Percentiles rank a stretch among this genome's conserved stretches.
phyloP scores from a whole-genome alignment of 2,113 vertebrate species.

The Lagopus leucura region DNA sequence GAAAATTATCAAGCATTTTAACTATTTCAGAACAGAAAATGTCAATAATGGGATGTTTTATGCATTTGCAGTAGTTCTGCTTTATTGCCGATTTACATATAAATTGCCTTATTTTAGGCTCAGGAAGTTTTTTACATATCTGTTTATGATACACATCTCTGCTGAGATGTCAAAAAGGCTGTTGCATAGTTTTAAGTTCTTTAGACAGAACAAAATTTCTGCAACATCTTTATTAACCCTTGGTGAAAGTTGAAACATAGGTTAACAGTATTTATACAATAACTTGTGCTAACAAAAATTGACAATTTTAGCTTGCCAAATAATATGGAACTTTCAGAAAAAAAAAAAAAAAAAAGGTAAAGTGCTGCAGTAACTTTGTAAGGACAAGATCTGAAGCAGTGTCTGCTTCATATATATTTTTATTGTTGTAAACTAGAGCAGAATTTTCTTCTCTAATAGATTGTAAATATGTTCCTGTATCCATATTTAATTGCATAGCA shows the following conservation, averaged over 20 bases:
- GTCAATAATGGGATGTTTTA: slow-evolving; percentile 95
- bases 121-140: slow-evolving; percentile 92
- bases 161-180: slow-evolving; percentile 90
- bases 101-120: slow-evolving; percentile 99
- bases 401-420: slow-evolving; percentile 35
- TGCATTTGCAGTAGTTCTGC: slow-evolving; percentile 96
- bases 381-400: slow-evolving; percentile 56
- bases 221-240: slow-evolving; percentile 88
- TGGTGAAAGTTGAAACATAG: slow-evolving; percentile 84
- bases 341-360: slow-evolving; percentile 56
- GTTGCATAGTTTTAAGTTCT: slow-evolving; percentile 88
- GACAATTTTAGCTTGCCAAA: slow-evolving; percentile 68
- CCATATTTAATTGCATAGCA: slow-evolving; percentile 62
- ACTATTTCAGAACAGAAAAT: slow-evolving; percentile 93
- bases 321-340: slow-evolving; percentile 69
- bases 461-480: slow-evolving; percentile 28
- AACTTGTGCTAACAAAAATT: slow-evolving; percentile 72
- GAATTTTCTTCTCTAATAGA: slow-evolving; percentile 43
- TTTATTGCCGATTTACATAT: slow-evolving; percentile 99
- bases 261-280: slow-evolving; percentile 83
- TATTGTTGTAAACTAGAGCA: slow-evolving; percentile 50
- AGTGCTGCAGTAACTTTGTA: slow-evolving; percentile 67
- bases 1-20: slow-evolving; percentile 96
- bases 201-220: slow-evolving; percentile 83
- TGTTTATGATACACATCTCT: slow-evolving; percentile 93